Evolutionary conservation across 2,888 invertebrate genomes (phyloP).

Genomic region (Polyploca ridens): DNA sequence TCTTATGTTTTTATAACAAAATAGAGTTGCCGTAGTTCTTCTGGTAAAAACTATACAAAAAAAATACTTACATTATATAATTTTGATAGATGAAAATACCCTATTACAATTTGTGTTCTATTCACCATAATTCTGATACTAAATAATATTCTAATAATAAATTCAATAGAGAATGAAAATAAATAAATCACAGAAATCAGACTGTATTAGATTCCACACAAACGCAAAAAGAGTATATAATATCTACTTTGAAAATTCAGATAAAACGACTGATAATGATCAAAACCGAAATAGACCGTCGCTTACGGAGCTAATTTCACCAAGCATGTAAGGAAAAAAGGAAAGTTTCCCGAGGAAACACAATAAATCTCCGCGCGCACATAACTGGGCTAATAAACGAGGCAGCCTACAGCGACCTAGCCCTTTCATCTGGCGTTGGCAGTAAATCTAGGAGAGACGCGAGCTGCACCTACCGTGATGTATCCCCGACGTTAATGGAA

Average conservation of each 20-base stretch:
- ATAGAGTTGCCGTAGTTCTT: too few species aligned
- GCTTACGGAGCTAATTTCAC: conserved; percentile 9
- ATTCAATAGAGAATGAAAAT: too few species aligned
- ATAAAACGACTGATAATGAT: conserved; percentile 2
- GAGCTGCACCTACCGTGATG: conserved; percentile 55
- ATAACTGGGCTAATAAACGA: conserved; percentile 67
- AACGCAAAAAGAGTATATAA: background rate
- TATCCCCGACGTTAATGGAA: conserved; percentile 73
- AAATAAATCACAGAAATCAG: too few species aligned
- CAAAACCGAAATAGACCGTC: conserved; percentile 5
- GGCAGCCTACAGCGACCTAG: conserved; percentile 57
- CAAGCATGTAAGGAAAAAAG: conserved; percentile 33
- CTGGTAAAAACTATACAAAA: too few species aligned
- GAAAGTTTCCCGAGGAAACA: conserved; percentile 42
- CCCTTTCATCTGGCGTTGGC: conserved; percentile 65
- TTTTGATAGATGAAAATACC: too few species aligned
- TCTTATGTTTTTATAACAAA: too few species aligned
- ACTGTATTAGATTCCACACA: background rate
- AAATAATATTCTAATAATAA: too few species aligned
- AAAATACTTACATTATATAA: too few species aligned
- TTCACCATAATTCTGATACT: too few species aligned
- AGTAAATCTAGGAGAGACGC: conserved; percentile 61
- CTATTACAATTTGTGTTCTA: too few species aligned
- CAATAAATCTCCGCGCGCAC: conserved; percentile 57
- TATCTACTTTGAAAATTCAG: background rate